phyloP scores from a whole-genome alignment of 2,113 vertebrate genomes.

The Oceanodroma tethys region DNA sequence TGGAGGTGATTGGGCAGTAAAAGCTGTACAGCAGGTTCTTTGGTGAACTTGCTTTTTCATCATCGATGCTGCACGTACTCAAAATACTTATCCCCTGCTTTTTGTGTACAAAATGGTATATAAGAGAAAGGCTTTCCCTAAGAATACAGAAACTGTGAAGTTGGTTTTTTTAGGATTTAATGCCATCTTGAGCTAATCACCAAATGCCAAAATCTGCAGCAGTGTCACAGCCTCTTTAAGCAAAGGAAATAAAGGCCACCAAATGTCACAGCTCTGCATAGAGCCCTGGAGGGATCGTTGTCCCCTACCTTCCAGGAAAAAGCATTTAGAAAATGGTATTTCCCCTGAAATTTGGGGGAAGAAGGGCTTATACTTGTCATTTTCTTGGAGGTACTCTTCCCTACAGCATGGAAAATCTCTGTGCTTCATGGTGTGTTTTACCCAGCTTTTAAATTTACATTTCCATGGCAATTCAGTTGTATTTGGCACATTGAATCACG shows the following conservation, averaged over 20 bases:
- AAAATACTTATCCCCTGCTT: background rate
- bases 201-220: background rate
- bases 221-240: background rate
- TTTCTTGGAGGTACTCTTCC: background rate
- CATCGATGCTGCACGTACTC: fast-evolving
- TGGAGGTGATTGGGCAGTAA: background rate
- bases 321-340: background rate
- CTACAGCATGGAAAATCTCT: background rate
- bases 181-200: background rate
- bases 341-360: background rate
- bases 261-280: background rate
- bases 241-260: background rate
- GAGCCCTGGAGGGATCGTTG: background rate
- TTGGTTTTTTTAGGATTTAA: background rate
- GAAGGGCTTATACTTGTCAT: background rate
- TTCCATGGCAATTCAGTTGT: background rate
- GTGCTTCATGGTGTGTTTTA: background rate
- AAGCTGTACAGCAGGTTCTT: background rate
- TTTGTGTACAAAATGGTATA: background rate
- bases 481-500: background rate
- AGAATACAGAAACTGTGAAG: background rate
- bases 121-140: background rate
- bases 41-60: background rate
- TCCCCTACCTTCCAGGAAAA: background rate
- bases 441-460: background rate